phyloP scores from a whole-genome alignment of 2,113 vertebrate genomes.

The Sinocyclocheilus grahami region DNA sequence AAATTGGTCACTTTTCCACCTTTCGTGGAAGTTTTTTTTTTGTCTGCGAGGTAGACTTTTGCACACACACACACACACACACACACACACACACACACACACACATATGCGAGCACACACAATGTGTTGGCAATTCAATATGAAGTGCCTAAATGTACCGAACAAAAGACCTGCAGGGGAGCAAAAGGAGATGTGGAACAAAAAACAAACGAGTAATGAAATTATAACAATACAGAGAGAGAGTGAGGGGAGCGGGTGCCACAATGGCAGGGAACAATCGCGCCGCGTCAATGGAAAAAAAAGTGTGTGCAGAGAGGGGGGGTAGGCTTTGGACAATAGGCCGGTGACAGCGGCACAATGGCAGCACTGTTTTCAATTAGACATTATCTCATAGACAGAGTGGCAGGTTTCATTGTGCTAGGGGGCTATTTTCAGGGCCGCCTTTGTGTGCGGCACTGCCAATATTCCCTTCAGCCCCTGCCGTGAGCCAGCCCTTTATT shows the following conservation, averaged over 20 bases:
- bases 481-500: conserved; percentile 78
- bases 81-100: conserved; percentile 5
- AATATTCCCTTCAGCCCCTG: conserved; percentile 87
- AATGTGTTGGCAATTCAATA: conserved; percentile 69
- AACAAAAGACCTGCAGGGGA: conserved; percentile 80
- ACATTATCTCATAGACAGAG: conserved; percentile 99
- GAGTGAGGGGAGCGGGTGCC: conserved; percentile 80
- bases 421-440: conserved; percentile 97
- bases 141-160: conserved; percentile 76
- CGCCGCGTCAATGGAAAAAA: conserved; percentile 92
- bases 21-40: conserved; percentile 65
- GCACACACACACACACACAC: neutral
- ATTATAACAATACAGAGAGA: conserved; percentile 89
- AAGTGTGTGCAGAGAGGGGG: conserved; percentile 57
- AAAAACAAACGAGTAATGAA: conserved; percentile 94
- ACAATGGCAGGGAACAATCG: conserved; percentile 98
- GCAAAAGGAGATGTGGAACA: conserved; percentile 88
- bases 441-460: conserved; percentile 92
- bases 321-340: conserved; percentile 90
- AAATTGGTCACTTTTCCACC: conserved; percentile 56
- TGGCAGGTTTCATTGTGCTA: conserved; percentile 92
- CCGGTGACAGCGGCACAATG: conserved; percentile 99
- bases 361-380: conserved; percentile 95
- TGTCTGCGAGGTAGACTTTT: conserved; percentile 63
- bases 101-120: conserved; percentile 46